Base-by-base conservation (phyloP, 1,140 invertebrate genomes). In the Metaphire vulgaris region DNA sequence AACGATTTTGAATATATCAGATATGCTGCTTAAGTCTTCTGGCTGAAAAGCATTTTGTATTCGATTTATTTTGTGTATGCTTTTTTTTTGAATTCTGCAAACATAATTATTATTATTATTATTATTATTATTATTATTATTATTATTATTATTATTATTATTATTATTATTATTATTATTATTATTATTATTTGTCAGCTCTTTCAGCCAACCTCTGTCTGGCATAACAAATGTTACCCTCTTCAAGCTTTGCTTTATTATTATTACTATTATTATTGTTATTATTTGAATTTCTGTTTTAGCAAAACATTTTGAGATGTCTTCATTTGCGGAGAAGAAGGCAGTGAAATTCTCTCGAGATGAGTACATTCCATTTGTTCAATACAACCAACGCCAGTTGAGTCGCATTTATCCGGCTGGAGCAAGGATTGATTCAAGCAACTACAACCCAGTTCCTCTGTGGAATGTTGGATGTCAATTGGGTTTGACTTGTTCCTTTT, bases 401-500 rank as follows among this genome's bases (percentile, higher is more conserved):
- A 83, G 83, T 41, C 80, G 88, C 74, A 87, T 89, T 64, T 89
- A 89, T 80, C 89, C 89, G 14, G 83, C 83, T 67, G 89, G 87
- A 1, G 85, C 81, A 21, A 78, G 89, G 72, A 86, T 87, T 31
- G 82, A 83, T 75, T 89, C 88, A 1, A 88, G 87, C 41, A 89
- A 89, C 79, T 88, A 87, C 74, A 85, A 88, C 76, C 88, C 88
- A 21, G 80, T 87, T 33, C 84, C 83, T 1, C 84, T 85, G 77
- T 89, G 88, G 88, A 87, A 84, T 77, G 82, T 83, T 64, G 89
- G 89, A 65, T 88, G 87, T 76, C 89, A 89, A 79, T 82, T 89
- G 56, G 78, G 75, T 77, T n/a, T n/a, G n/a, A n/a, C n/a, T n/a
- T n/a, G n/a, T n/a, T n/a, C n/a, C n/a, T n/a, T n/a, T n/a, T n/a